phyloP scores from a whole-genome alignment of 2,797 vertebrate species.

The Potorous gilbertii region DNA sequence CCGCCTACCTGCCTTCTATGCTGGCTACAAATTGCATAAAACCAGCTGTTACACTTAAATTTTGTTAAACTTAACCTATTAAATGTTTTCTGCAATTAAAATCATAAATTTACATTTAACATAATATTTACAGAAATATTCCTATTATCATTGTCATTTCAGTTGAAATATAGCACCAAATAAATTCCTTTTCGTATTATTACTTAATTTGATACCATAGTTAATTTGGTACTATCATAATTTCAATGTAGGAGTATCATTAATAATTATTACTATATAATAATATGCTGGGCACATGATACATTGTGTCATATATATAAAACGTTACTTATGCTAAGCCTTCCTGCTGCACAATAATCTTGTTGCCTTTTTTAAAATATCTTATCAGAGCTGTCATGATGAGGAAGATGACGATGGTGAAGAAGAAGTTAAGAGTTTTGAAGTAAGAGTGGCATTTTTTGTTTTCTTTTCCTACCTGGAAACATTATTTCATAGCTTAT shows the following conservation, averaged over 20 bases:
- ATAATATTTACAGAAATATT: neutral
- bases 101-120: neutral
- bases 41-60: neutral
- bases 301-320: neutral
- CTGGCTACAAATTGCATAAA: neutral
- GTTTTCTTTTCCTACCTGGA: slow-evolving; percentile 52
- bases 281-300: neutral
- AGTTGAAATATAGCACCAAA: neutral
- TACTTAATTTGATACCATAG: neutral
- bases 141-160: neutral
- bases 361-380: slow-evolving; percentile 51
- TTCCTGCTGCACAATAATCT: slow-evolving; percentile 10
- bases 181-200: neutral
- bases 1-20: neutral
- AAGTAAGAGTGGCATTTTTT: slow-evolving; percentile 87
- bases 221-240: neutral
- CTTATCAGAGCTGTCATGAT: slow-evolving; percentile 93
- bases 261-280: neutral
- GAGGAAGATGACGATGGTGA: slow-evolving; percentile 96
- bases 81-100: neutral
- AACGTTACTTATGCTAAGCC: neutral
- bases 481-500: slow-evolving; percentile 83
- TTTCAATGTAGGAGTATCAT: neutral
- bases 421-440: slow-evolving; percentile 96
- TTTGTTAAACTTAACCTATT: neutral